Conservation (phyloP, 2,113 vertebrate genomes). For the Salvelinus alpinus region DNA sequence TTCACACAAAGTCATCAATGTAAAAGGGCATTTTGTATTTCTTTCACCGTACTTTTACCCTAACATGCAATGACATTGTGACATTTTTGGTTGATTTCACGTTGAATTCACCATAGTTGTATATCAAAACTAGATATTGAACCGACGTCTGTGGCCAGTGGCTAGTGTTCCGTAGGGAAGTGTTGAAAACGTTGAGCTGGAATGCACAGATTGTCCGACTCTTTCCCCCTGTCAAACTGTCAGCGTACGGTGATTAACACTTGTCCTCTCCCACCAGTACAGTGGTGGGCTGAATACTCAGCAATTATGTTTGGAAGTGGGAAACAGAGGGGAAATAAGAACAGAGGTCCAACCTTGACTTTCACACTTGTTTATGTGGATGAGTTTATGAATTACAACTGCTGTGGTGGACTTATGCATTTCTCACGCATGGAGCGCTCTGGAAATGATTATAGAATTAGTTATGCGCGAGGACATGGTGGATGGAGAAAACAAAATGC, state of each 20-base stretch:
- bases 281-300: neutral
- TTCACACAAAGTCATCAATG: too few species aligned
- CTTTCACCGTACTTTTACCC: too few species aligned
- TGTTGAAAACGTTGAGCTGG: neutral
- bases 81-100: too few species aligned
- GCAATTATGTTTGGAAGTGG: neutral
- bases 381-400: neutral
- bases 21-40: too few species aligned
- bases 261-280: neutral
- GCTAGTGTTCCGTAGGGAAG: neutral
- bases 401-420: neutral
- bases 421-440: neutral
- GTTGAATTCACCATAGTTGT: too few species aligned
- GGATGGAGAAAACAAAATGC: constrained; percentile 4
- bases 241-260: neutral
- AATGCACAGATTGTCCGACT: neutral
- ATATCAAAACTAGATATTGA: too few species aligned
- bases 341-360: neutral
- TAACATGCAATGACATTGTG: too few species aligned
- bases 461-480: neutral
- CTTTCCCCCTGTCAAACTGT: neutral
- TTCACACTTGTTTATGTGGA: constrained; percentile 9
- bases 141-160: neutral
- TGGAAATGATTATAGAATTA: constrained; percentile 11
- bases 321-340: neutral